Percentiles rank a stretch among this genome's conserved stretches.
Conservation (phyloP, 2,797 vertebrate species). For the Spizella passerina region DNA sequence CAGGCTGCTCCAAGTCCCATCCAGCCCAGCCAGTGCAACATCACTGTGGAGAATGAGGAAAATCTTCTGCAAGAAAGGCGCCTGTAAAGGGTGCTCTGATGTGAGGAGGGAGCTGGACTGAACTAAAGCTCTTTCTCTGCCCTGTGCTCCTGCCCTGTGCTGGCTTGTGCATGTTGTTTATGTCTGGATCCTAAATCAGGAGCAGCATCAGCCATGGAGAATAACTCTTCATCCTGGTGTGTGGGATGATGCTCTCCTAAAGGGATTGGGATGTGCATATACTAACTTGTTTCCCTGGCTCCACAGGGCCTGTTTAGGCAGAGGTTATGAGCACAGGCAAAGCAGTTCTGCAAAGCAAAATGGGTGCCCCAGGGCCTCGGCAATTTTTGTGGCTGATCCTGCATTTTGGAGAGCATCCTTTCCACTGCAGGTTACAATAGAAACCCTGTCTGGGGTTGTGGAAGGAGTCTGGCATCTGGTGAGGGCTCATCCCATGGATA, state of each 20-base stretch:
- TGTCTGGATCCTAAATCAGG: neutral
- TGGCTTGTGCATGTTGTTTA: fast-evolving
- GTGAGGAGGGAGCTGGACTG: neutral
- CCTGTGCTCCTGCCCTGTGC: neutral
- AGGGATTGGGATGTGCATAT: neutral
- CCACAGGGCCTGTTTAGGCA: neutral
- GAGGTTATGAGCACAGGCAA: neutral
- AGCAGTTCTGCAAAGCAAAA: neutral
- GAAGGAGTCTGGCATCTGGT: neutral
- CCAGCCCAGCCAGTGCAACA: neutral
- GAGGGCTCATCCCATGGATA: neutral
- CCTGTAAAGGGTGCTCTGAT: neutral
- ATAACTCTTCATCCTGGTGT: neutral
- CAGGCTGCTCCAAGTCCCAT: neutral
- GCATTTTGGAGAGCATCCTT: neutral
- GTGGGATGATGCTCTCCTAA: neutral
- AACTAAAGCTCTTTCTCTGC: neutral
- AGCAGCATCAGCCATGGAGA: neutral
- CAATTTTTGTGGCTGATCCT: neutral
- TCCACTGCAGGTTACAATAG: neutral
- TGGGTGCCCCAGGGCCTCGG: fast-evolving
- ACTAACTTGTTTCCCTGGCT: neutral
- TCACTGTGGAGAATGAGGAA: neutral
- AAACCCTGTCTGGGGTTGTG: neutral
- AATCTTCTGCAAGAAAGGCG: neutral